Evolutionary conservation across 2,797 vertebrate species (phyloP), one percentile per base, ranked within the genome.

Genomic region (Gambusia yucatana): DNA sequence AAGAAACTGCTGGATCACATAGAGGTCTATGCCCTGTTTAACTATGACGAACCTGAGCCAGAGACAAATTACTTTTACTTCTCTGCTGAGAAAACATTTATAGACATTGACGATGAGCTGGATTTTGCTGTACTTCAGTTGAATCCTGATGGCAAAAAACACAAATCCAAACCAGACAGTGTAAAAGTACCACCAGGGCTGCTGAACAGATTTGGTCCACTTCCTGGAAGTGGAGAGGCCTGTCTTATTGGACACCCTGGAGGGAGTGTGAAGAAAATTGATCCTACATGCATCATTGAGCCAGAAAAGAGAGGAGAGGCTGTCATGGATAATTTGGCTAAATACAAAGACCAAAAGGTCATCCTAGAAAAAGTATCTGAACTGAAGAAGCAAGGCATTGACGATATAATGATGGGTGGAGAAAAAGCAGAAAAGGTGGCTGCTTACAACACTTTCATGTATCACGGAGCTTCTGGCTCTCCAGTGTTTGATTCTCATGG

Each of bases 211-310:
- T 80, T 86, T 74, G 82, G 84, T 13, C 25, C 67, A n/a, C 0
- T 36, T 0, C 85, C 88, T 52, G 0, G 0, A 0, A 14, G 43
- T 9, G 81, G 84, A 5, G 82, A 14, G 11, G 80, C 61, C 77
- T 90, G 84, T 74, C 5, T 91, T 0, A 57, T 91, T 13, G 90
- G 90, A 3, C 86, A 90, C n/a, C 87, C 87, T 28, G 17, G 0
- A 17, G 25, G 5, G 20, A 9, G 0, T 0, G 0, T 86, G 44
- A 91, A 89, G 72, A n/a, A 69, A 50, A 74, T 85, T 3, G 86
- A 89, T 76, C 59, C 41, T 1, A 89, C 43, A 0, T 80, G 43
- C 65, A 7, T 91, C 52, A 89, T 86, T 61, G 59, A 0, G 67
- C 83, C 36, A 57, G 41, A 78, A 0, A 0, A 25, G 2, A 71